phyloP scores from a whole-genome alignment of 1,140 invertebrate genomes.

The Sycophaga agraensis region DNA sequence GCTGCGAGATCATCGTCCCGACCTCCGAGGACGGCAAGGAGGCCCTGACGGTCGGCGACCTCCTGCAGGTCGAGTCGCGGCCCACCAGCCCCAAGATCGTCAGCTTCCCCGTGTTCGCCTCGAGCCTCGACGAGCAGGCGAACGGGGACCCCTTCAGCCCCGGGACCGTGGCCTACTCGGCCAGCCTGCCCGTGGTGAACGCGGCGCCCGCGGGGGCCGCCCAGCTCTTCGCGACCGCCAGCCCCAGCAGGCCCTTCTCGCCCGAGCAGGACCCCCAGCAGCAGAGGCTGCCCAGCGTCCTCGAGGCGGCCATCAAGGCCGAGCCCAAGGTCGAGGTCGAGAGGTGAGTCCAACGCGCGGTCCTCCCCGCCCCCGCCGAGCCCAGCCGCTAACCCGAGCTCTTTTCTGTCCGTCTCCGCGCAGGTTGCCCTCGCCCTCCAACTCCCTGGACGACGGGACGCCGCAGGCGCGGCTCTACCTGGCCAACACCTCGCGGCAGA shows the following conservation, averaged over 20 bases:
- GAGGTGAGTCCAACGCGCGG: too few relatives aligned
- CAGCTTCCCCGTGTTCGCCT: slow-evolving; percentile 35
- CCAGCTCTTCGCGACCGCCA: slow-evolving; percentile 43
- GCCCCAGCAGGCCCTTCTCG: slow-evolving; percentile 48
- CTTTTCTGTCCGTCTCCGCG: too few relatives aligned
- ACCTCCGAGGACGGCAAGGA: not conserved
- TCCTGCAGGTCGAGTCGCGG: slow-evolving; percentile 27
- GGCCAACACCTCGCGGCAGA: slow-evolving; percentile 84
- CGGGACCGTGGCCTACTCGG: slow-evolving; percentile 35
- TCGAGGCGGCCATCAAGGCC: slow-evolving; percentile 83
- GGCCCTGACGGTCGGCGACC: slow-evolving; percentile 1
- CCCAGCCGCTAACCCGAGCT: too few relatives aligned
- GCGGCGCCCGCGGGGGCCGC: slow-evolving; percentile 20
- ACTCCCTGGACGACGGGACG: slow-evolving; percentile 58
- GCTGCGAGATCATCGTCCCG: slow-evolving; percentile 34
- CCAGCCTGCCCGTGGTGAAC: slow-evolving; percentile 26
- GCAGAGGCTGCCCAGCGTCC: slow-evolving; percentile 65
- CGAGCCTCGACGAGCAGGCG: slow-evolving; percentile 27
- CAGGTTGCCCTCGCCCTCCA: slow-evolving; percentile 63
- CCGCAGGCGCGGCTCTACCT: slow-evolving; percentile 67
- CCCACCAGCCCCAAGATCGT: slow-evolving; percentile 49
- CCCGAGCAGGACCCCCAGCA: slow-evolving; percentile 39
- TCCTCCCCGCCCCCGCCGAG: too few relatives aligned
- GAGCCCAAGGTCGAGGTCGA: slow-evolving; percentile 84
- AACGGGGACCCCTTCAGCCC: not conserved